Base-by-base conservation (phyloP, 2,888 invertebrate species). In the Himalopsyche anomala region DNA sequence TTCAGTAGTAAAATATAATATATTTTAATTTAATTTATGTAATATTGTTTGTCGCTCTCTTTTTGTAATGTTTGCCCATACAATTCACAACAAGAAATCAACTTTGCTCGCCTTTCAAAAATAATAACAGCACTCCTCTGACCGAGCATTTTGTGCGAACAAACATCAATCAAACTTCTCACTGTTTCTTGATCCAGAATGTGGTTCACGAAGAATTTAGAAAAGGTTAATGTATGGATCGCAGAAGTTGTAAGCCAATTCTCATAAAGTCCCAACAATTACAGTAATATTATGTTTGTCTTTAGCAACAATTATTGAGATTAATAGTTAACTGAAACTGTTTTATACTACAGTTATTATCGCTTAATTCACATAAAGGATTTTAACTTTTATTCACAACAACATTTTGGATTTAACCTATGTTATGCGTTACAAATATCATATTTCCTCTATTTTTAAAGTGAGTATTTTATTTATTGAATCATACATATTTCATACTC, bases 61-160 rank as follows among this genome's bases (percentile, higher is more conserved):
- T 74, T 38, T 74, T 12, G 74, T 74, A 15, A 38, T 74, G 2
- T 74, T 36, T 15, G 4, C 38, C 51, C 6, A 5, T 74, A 38
- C 36, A 74, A 74, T 74, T 74, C 36, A 38, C 74, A 74, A 38
- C 74, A 74, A 74, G 74, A 74, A 74, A 74, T 74, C 74, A 74
- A 74, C 74, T 74, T 74, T 74, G 74, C 28, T 74, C 74, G 74
- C 74, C 28, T 74, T 74, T 74, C 74, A 36, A 74, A 74, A 15
- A 36, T 74, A 74, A 74, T 74, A 74, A 74, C 28, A 74, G 74
- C 36, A 36, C 15, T 74, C 74, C 4, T 36, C 36, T 36, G 36
- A 36, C 28, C 74, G 74, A 74, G 74, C 74, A 15, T 74, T 74
- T 28, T 74, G 36, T 38, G 38, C 74, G 74, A 74, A 74, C 74